Conservation (phyloP, 2,888 invertebrate species). For the Hyalella azteca region DNA sequence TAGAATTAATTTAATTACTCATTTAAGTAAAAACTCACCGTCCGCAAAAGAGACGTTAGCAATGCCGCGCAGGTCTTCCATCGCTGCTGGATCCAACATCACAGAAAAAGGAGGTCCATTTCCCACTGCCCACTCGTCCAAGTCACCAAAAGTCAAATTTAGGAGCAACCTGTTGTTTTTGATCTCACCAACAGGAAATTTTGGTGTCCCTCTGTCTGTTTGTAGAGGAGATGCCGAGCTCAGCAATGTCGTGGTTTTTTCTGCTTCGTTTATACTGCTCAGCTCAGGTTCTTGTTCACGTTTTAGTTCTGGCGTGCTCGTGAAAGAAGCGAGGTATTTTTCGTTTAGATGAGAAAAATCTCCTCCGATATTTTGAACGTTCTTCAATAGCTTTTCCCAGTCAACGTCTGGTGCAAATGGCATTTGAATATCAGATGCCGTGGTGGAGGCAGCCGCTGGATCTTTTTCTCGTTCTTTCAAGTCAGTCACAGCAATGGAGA, state of each 20-base stretch:
- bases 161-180: conserved; percentile 14
- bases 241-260: neutral
- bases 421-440: conserved; percentile 1
- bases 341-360: conserved; percentile 1
- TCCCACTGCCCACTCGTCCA: conserved; percentile 17
- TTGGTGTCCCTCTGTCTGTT: neutral
- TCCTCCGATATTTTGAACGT: conserved; percentile 4
- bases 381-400: conserved; percentile 23
- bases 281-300: neutral
- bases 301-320: neutral
- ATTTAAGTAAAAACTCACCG: conserved; percentile 15
- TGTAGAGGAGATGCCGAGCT: neutral
- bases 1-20: no score
- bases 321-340: conserved; percentile 8
- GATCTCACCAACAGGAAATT: neutral
- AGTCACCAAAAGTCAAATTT: conserved; percentile 15
- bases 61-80: neutral
- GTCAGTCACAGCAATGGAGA: conserved; percentile 3
- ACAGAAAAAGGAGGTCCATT: conserved; percentile 21
- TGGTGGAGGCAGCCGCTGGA: neutral
- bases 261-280: neutral
- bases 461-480: neutral
- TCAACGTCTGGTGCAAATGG: conserved; percentile 26
- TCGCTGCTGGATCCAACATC: neutral
- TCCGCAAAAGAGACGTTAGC: conserved; percentile 1